Conservation (phyloP, 2,113 vertebrate genomes). For the Lepisosteus osseus region DNA sequence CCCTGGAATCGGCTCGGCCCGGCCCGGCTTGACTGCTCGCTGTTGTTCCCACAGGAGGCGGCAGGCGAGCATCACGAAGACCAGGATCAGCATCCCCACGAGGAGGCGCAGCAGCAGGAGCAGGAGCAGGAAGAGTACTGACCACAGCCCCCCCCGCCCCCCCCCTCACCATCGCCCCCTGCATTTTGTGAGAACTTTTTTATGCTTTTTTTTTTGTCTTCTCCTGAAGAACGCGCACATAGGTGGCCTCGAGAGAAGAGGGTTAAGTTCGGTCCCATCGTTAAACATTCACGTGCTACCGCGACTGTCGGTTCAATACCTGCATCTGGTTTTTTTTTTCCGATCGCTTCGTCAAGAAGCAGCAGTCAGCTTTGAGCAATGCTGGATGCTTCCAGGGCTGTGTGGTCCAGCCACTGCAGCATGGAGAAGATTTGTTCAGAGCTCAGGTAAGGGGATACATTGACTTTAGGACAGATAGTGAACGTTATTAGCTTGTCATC, state of each 20-base stretch:
- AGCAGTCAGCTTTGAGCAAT: constrained; percentile 67
- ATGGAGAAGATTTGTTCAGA: constrained; percentile 37
- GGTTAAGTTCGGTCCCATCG: constrained; percentile 57
- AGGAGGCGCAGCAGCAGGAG: constrained; percentile 75
- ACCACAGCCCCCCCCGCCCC: constrained; percentile 46
- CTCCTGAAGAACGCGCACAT: constrained; percentile 79
- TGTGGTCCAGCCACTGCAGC: constrained; percentile 38
- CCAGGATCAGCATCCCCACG: constrained; percentile 70
- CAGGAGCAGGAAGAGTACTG: constrained; percentile 96
- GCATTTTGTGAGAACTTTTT: constrained; percentile 77
- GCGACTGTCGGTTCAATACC: constrained; percentile 75
- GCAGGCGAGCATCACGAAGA: constrained; percentile 83
- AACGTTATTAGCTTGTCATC: constrained; percentile 39
- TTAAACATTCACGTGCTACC: constrained; percentile 67
- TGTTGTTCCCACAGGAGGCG: constrained; percentile 71
- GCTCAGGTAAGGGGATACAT: constrained; percentile 47
- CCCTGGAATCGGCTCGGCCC: neutral
- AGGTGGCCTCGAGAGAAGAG: constrained; percentile 76
- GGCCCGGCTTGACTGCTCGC: neutral
- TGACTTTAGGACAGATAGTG: constrained; percentile 50
- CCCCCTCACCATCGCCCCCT: constrained; percentile 56
- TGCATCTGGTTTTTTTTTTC: constrained; percentile 59
- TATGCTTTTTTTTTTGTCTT: constrained; percentile 40
- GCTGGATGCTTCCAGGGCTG: constrained; percentile 65
- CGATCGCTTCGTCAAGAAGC: constrained; percentile 69